Evolutionary conservation across 2,797 vertebrate genomes (phyloP).

Genomic region (Coregonus sp.): DNA sequence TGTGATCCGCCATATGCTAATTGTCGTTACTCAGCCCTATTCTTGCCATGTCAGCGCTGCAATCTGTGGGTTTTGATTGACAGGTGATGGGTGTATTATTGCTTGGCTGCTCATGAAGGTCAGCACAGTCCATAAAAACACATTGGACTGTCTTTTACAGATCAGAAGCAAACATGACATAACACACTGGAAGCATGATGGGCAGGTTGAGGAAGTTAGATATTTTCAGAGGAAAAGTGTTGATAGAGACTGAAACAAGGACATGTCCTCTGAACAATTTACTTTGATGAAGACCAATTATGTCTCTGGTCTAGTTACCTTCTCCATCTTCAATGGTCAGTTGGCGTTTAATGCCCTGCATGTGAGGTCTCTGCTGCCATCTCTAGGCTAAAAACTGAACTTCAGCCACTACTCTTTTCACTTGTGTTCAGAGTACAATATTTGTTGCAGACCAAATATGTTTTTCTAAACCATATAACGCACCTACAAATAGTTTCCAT

Average conservation of each 20-base stretch:
- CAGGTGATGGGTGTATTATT: conserved; percentile 8
- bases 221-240: neutral
- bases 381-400: conserved; percentile 45
- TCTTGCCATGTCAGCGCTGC: conserved; percentile 7
- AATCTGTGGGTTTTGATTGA: conserved; percentile 1
- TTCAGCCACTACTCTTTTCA: neutral
- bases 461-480: too few relatives aligned
- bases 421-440: neutral
- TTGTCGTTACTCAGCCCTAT: neutral
- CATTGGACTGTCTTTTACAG: neutral
- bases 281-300: too few relatives aligned
- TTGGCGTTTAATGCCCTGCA: neutral
- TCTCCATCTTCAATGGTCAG: neutral
- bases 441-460: too few relatives aligned
- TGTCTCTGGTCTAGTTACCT: neutral
- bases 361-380: conserved; percentile 44
- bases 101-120: neutral
- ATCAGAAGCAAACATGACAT: neutral
- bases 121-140: neutral
- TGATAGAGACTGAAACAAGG: neutral
- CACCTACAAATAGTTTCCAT: neutral
- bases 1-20: neutral
- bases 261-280: too few relatives aligned
- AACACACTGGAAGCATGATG: neutral
- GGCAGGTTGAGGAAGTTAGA: neutral